Percentiles rank a stretch among this genome's conserved stretches.
These are phyloP conservation scores for Andrena praecox DNA, from an alignment of 2,888 invertebrate genomes.

Conservation along the genomic window DNA sequence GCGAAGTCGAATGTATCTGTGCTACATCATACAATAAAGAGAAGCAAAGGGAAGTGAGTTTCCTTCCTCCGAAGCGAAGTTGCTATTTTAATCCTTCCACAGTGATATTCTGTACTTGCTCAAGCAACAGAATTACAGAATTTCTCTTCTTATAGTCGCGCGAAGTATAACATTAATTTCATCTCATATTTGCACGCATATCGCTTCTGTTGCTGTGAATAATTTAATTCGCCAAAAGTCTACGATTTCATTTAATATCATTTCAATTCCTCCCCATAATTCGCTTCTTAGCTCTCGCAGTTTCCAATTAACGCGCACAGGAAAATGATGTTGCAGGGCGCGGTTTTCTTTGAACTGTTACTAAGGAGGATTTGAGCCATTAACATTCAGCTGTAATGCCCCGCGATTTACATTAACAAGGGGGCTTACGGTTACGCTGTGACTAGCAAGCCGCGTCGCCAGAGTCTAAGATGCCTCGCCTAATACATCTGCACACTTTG, in stretches of 20 bases:
- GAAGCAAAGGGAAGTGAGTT: background rate
- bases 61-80: background rate
- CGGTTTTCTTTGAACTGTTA: background rate
- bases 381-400: constrained; percentile 27
- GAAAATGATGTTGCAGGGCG: background rate
- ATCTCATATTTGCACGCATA: no score
- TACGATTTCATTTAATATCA: no score
- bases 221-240: no score
- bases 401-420: constrained; percentile 47
- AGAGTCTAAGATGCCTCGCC: constrained; percentile 15
- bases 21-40: no score
- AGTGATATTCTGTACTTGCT: background rate
- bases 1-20: no score
- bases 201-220: no score
- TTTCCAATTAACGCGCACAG: background rate
- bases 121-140: background rate
- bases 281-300: background rate
- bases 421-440: constrained; percentile 14
- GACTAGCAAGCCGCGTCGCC: constrained; percentile 5
- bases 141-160: background rate
- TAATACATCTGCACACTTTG: background rate
- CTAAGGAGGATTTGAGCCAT: constrained; percentile 25
- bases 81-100: background rate
- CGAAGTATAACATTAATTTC: no score
- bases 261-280: no score